These are phyloP conservation scores for Ellobium chinense DNA, from an alignment of 2,888 invertebrate species.

Conservation along the genomic window DNA sequence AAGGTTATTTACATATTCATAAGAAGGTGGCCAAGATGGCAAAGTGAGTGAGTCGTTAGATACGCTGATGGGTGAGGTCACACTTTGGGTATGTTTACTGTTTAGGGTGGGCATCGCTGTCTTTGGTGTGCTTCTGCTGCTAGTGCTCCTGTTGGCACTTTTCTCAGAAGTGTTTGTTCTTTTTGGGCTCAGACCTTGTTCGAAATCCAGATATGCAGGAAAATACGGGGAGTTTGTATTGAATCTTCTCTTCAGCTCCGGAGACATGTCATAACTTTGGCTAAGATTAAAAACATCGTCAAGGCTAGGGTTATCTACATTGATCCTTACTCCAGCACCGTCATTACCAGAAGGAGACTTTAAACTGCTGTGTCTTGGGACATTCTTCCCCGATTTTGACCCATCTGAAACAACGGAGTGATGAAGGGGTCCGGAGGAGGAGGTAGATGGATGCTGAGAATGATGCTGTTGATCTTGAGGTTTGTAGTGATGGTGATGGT, in stretches of 20 bases:
- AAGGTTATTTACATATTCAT: neutral
- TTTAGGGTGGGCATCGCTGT: neutral
- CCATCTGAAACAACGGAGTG: neutral
- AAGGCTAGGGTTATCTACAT: too few species aligned
- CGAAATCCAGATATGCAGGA: neutral
- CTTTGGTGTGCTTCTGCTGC: neutral
- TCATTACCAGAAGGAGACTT: neutral
- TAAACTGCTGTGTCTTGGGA: neutral
- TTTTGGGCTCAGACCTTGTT: neutral
- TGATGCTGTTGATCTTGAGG: too few species aligned
- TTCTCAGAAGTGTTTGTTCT: neutral
- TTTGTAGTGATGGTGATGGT: neutral
- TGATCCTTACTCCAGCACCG: neutral
- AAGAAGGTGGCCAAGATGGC: neutral
- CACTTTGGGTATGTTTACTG: neutral
- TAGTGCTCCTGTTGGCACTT: neutral
- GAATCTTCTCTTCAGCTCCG: neutral
- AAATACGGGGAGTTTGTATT: slow-evolving; percentile 5
- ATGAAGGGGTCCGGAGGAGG: neutral
- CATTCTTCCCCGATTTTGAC: neutral
- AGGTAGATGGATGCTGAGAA: neutral
- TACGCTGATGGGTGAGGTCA: neutral
- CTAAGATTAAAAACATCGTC: neutral
- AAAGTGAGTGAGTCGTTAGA: too few species aligned
- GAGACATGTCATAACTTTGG: neutral